A percentile compares a stretch with the other conserved stretches of the same genome.
These are phyloP conservation scores for Campylomormyrus tamandua DNA, from an alignment of 2,113 vertebrate species.

Conservation along the genomic window DNA sequence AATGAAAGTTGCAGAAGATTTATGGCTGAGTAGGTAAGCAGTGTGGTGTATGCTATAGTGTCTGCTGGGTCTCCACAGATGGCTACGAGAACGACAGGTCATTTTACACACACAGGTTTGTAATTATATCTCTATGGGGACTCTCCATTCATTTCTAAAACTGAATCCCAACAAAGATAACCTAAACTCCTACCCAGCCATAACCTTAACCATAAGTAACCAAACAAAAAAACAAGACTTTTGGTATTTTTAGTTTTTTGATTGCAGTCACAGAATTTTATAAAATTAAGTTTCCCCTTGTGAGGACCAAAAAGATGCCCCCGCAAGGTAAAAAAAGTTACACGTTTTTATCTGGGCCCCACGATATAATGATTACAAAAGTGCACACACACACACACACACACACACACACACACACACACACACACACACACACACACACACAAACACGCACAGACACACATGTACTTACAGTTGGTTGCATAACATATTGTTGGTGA, in stretches of 20 bases:
- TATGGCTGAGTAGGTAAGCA: neutral
- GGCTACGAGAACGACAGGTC: neutral
- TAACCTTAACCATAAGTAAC: too few relatives aligned
- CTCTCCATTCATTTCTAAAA: neutral
- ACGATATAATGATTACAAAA: neutral
- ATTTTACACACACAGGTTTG: neutral
- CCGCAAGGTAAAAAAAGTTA: neutral
- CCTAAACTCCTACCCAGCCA: too few relatives aligned
- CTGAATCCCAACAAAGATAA: too few relatives aligned
- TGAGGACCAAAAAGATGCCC: too few relatives aligned
- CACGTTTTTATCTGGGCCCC: neutral
- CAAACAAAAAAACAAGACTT: too few relatives aligned
- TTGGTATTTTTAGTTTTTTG: too few relatives aligned
- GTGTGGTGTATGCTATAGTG: neutral
- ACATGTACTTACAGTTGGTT: constrained; percentile 94
- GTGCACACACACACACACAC: neutral
- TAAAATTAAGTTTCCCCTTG: too few relatives aligned
- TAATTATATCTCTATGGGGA: neutral
- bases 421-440: neutral
- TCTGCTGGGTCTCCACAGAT: neutral
- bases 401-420: too few relatives aligned
- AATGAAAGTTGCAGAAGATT: neutral
- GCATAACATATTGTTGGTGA: constrained; percentile 99
- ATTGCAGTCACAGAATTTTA: too few relatives aligned
- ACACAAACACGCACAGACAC: neutral